Evolutionary conservation across 64 coral and sea anemone genomes (phyloP), one percentile per base, ranked within the genome.

Genomic region (Acropora yongei): DNA sequence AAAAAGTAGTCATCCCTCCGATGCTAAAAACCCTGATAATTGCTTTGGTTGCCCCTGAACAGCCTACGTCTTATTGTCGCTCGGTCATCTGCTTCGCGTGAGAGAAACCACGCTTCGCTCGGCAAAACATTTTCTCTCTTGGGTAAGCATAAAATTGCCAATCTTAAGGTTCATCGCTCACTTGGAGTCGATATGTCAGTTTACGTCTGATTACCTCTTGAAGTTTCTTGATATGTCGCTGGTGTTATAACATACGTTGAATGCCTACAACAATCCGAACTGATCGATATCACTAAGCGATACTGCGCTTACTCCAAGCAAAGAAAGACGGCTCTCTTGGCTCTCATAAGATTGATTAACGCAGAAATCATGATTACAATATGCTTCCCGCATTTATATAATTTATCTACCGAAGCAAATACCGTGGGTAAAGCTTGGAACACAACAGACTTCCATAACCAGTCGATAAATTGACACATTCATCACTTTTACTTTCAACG

Each of bases 291-390:
- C 51, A 55, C 51, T 55, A 5, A 55, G 51, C 67, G 67, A 18
- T 71, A 71, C 17, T 71, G 67, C 19, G 67, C 19, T 71, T 71
- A 71, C 67, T 2, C 67, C 67, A 71, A 71, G 67, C 19, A 30
- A 71, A 71, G 1, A 71, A 14, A 71, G 67, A 71, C 67, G 67
- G 67, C 19, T 71, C 19, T 14, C 67, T 71, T 69, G 67, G 17
- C 67, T 71, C 17, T 71, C 67, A 71, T 71, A 71, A 71, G 14
- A 71, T 71, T 71, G 12, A 71, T 71, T 71, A 71, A 30, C 67
- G 67, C 10, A 18, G 67, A 2, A 71, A 71, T 71, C 13, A 8
- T 16, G 19, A 71, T 71, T 30, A 71, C 67, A 71, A 71, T 71
- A 30, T 71, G 10, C 67, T 71, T 71, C 67, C 17, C 67, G 19